Evolutionary conservation across 53 echinoderm and acorn worm species (phyloP), one percentile per base, ranked within the genome.

Genomic region (Antedon mediterranea): DNA sequence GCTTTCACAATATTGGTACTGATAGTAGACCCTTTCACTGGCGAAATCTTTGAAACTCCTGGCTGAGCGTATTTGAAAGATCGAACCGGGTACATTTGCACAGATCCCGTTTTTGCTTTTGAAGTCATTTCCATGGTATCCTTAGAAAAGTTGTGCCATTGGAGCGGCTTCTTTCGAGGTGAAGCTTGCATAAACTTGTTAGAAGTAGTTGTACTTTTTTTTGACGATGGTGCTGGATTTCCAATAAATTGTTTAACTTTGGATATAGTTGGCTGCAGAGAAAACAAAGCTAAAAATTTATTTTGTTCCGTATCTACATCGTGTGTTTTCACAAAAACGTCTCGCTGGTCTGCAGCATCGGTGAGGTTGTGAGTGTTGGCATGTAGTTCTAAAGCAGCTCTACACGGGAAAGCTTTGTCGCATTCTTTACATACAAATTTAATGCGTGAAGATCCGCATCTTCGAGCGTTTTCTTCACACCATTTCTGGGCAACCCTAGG

Each of bases 401-500:
- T 31, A 74, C 98, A 98, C 78, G 98, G 98, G 79, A 97, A 98
- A 28, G 86, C 83, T 77, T 92, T 93, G 29, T 84, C 83, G 79
- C 98, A 98, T 13, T 82, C 34, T 29, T 77, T 43, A 37, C 92
- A 98, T 5, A 84, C 79, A 82, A 82, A 81, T 34, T 74, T 31
- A 74, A 80, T 75, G 27, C 77, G 85, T 0, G 34, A 34, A 43
- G 85, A 85, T 34, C 81, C 90, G 34, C 84, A 84, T 30, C 79
- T 77, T 28, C 84, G 82, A 27, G 85, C 86, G 77, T 98, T 88
- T 74, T 88, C 86, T 76, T 98, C 98, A 77, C 98, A 98, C 98
- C 98, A 98, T 72, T 86, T 82, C 74, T 90, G 89, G 33, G 98
- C 98, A 31, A 98, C 90, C 29, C 88, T 86, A 13, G 98, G 92